A percentile compares a stretch with the other conserved stretches of the same genome.
phyloP scores from a whole-genome alignment of 2,113 vertebrate genomes.

The Aplodontia rufa region DNA sequence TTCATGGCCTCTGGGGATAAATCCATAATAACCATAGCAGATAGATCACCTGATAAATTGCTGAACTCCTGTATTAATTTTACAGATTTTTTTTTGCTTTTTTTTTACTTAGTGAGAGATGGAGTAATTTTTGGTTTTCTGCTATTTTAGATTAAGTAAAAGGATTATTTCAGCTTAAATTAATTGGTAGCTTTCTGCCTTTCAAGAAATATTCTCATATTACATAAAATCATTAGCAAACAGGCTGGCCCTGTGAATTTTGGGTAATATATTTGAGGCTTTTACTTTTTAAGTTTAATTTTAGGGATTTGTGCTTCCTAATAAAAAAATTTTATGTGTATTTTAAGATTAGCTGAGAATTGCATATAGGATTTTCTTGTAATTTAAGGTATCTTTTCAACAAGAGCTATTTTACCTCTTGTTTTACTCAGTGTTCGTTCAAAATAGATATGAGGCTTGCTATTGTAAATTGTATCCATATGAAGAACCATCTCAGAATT shows the following conservation, averaged over 20 bases:
- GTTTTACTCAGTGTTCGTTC: not conserved
- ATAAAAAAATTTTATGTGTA: not conserved
- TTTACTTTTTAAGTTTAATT: not conserved
- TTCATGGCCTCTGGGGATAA: not conserved
- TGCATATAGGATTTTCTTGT: not conserved
- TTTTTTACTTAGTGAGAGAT: not conserved
- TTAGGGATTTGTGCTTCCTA: not conserved
- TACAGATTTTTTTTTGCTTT: slow-evolving; percentile 6
- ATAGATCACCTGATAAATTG: not conserved
- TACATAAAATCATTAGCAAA: not conserved
- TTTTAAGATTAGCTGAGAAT: not conserved
- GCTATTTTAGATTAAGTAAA: not conserved
- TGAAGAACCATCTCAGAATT: not conserved
- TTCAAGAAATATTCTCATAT: not conserved
- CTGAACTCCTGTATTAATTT: not conserved
- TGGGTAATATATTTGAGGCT: not conserved
- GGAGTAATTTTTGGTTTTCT: not conserved
- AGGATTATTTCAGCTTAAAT: not conserved
- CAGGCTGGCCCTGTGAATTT: not conserved
- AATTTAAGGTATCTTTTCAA: not conserved
- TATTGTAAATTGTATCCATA: not conserved
- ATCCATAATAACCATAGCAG: not conserved
- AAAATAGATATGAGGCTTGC: not conserved
- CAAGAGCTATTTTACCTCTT: not conserved
- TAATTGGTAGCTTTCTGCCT: not conserved